Base-by-base conservation (phyloP, 1,140 invertebrate genomes). In the Aporrectodea caliginosa region DNA sequence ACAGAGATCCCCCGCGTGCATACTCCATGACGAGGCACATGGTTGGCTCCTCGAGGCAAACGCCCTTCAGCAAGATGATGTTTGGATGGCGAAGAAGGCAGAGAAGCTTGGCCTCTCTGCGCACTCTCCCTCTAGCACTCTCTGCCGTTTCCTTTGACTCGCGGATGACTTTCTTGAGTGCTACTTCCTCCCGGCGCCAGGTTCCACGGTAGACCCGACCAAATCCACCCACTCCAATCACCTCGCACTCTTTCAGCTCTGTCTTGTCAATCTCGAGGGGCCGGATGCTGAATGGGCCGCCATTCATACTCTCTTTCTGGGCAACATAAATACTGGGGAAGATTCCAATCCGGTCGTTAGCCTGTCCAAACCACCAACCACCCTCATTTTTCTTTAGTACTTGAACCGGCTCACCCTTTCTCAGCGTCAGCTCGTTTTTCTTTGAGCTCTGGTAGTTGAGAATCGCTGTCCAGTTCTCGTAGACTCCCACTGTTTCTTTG, bases 291-390 rank as follows among this genome's bases (percentile, higher is more conserved):
- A 72, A 90, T 69, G 92, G 85, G 22, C 79, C 76, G 16, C 82
- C 79, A 27, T 76, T 91, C 90, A 82, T 91, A 16, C 87, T 90
- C 72, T 87, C 85, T 74, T 89, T 87, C 78, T 79, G 82, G 74
- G 90, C 93, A 34, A 98, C 95, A 91, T 96, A 98, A 87, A 96
- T 95, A 73, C 94, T 92, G 1, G 96, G 96, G 86, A 94, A 93
- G 84, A 95, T 95, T 35, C 95, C 95, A 83, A 97, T 84, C 92
- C 85, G 93, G 91, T 78, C 92, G 34, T 87, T 86, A 81, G 97
- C 94, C 87, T 95, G 95, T 2, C 96, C 96, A 58, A 94, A 97
- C 96, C 96, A 98, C 96, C 96, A 98, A 75, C 95, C 96, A 84
- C 96, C 94, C 89, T 98, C 91, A 89, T 98, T 95, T 85, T 93